Conservation (phyloP, 2,888 invertebrate genomes). For the Himalopsyche tibetana region DNA sequence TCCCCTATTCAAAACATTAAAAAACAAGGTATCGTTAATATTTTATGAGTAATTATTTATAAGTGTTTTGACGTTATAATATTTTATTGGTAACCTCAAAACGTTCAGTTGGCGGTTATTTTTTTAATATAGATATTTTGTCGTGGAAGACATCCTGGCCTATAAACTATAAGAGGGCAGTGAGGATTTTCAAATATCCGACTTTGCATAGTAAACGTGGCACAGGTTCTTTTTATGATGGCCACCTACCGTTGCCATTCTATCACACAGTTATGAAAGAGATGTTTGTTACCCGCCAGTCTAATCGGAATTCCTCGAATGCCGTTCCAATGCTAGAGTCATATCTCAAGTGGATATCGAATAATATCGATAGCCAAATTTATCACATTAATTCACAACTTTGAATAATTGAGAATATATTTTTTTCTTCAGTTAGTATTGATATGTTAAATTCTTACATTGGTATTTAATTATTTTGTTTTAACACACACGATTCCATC, state of each 20-base stretch:
- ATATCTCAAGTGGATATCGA: constrained; percentile 16
- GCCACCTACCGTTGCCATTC: constrained; percentile 37
- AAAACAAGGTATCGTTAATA: background rate
- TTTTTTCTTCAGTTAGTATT: background rate
- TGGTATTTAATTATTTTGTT: background rate
- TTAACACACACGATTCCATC: background rate
- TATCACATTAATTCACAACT: constrained; percentile 43
- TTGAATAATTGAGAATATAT: constrained; percentile 27
- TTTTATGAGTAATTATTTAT: constrained; percentile 5
- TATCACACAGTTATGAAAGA: constrained; percentile 26
- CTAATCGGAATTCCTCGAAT: constrained; percentile 38
- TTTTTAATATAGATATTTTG: constrained; percentile 22
- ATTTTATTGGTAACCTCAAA: constrained; percentile 2
- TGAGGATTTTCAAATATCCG: constrained; percentile 9
- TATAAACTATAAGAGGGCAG: background rate
- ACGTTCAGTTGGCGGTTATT: background rate
- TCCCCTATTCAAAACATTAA: too few relatives aligned
- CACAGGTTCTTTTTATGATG: constrained; percentile 20
- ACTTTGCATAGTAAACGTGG: constrained; percentile 36
- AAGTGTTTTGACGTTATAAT: constrained; percentile 25
- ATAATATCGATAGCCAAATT: constrained; percentile 22
- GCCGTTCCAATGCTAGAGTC: background rate
- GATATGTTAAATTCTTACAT: constrained; percentile 11
- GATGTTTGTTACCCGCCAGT: constrained; percentile 8
- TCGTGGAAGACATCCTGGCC: background rate